A percentile compares a stretch with the other conserved stretches of the same genome.
Conservation (phyloP, 1,140 invertebrate genomes). For the Conus betulinus region DNA sequence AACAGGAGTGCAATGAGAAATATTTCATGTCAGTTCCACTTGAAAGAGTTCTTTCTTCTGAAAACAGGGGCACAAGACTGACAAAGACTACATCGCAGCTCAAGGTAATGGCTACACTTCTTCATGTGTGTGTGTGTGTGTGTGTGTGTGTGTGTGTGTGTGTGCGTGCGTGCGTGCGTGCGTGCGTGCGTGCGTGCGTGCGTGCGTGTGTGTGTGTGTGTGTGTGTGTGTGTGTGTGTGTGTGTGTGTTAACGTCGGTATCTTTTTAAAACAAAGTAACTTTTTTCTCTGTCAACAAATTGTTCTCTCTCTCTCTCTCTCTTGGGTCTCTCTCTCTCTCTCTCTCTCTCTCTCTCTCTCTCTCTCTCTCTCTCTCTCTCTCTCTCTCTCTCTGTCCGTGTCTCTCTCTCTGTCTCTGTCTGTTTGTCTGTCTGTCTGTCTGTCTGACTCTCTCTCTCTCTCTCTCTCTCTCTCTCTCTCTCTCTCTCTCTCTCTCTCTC, state of each 20-base stretch:
- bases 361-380: not conserved
- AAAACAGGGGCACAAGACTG: slow-evolving; percentile 1
- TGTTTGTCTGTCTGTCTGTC: not conserved
- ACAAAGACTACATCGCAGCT: slow-evolving; percentile 25
- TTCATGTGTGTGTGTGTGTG: not conserved
- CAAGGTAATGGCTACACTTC: not conserved
- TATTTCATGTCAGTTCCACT: no score
- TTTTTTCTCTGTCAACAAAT: no score
- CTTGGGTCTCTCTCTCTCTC: no score
- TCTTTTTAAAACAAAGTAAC: no score
- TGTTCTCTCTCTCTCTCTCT: no score
- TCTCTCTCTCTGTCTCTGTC: not conserved
- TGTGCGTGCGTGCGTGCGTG: no score
- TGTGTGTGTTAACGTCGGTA: no score
- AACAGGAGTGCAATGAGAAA: no score
- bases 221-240: no score
- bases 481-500: slow-evolving; percentile 1
- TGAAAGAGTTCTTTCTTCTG: not conserved
- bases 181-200: no score
- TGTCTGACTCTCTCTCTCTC: not conserved
- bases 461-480: not conserved
- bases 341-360: no score
- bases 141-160: not conserved
- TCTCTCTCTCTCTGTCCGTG: not conserved
- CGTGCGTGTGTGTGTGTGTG: no score